Evolutionary conservation across 2,888 invertebrate genomes (phyloP), one percentile per base, ranked within the genome.

Genomic region (Scelioninae gen. 1): DNA sequence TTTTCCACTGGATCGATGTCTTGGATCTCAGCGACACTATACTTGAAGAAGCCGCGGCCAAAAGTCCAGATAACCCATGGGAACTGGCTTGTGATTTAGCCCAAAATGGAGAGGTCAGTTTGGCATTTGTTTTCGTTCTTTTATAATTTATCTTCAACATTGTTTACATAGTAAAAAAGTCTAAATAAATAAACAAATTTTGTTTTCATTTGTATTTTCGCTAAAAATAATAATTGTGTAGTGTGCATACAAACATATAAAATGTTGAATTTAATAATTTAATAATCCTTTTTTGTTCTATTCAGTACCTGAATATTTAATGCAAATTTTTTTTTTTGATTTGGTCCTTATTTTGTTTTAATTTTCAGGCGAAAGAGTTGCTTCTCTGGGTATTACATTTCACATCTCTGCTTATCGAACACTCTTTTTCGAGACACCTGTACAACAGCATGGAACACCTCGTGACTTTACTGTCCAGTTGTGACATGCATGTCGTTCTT

Each of bases 391-490:
- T 96, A 74, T 93, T 97, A 40, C 95, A 96, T 89, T 97, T 97
- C 90, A 97, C 97, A 55, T 96, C 97, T 0, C 92, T 97, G 84
- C 93, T 97, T 66, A 96, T 97, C 88, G 97, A 97, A 92, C 97
- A 97, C 92, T 97, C 96, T 86, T 97, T 97, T 91, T 96, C 97
- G 13, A 94, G 97, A 68, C 96, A 97, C 92, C 93, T 97, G 84
- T 97, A 97, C 94, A 97, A 96, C 93, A 97, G 97, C 47, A 96
- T 97, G 95, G 97, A 97, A 92, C 96, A 97, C 91, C 93, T 97
- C 85, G 95, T 96, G 62, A 94, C 95, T 43, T 93, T 97, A 84
- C 92, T 97, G 87, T 95, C 95, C 77, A 96, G 96, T 63, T 95
- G 95, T 91, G 96, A 97, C 90, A 96, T 97, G 95, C 95, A 96